Conservation (phyloP, 2,113 vertebrate genomes). For the Megalops atlanticus region DNA sequence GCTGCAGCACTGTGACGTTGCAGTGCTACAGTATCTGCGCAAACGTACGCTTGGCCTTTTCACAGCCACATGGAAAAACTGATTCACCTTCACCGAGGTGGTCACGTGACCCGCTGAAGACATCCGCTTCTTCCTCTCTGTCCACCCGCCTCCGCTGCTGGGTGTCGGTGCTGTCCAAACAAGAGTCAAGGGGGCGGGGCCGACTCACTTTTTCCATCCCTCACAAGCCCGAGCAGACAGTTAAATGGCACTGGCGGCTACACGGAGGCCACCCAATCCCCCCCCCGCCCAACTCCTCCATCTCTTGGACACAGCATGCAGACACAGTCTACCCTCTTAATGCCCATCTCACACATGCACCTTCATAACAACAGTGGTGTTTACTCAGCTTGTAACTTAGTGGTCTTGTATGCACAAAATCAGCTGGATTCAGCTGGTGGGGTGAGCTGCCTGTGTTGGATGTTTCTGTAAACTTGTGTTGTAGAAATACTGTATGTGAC, state of each 20-base stretch:
- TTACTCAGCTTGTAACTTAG: too few species aligned
- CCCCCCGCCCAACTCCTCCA: conserved; percentile 18
- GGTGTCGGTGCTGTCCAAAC: neutral
- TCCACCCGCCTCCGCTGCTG: neutral
- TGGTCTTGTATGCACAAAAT: too few species aligned
- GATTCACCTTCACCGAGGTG: neutral
- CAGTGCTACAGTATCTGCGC: neutral
- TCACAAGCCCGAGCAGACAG: neutral
- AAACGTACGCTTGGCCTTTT: neutral
- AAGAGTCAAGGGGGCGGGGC: neutral
- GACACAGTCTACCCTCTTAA: too few species aligned
- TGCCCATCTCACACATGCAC: too few species aligned
- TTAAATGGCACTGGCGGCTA: neutral
- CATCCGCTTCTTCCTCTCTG: neutral
- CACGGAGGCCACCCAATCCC: neutral
- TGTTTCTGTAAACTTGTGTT: too few species aligned
- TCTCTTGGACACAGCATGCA: too few species aligned
- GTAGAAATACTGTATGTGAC: too few species aligned
- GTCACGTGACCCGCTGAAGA: neutral
- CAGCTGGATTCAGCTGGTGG: too few species aligned
- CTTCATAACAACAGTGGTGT: too few species aligned
- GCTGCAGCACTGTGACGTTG: neutral
- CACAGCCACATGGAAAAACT: neutral
- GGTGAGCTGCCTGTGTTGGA: too few species aligned
- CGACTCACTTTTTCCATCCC: neutral